These are phyloP conservation scores for Dasysyrphus albostriatus DNA, from an alignment of 2,888 invertebrate species.

Conservation along the genomic window DNA sequence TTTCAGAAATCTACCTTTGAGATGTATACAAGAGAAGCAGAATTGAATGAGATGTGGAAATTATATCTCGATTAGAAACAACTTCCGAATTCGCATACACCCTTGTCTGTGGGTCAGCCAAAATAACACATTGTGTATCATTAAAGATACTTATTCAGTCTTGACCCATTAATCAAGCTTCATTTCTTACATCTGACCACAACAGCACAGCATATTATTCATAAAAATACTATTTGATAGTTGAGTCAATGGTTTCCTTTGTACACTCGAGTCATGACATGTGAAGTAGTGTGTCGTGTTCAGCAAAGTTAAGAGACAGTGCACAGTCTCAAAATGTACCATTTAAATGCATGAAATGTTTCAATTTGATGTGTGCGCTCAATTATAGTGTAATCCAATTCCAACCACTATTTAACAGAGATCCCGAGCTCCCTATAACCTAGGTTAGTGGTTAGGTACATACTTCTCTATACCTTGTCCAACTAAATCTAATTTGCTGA, in stretches of 20 bases:
- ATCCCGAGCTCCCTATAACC: background rate
- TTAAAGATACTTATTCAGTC: slow-evolving; percentile 57
- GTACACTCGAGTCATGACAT: slow-evolving; percentile 34
- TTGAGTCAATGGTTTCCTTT: slow-evolving; percentile 6
- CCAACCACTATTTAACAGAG: slow-evolving; percentile 42
- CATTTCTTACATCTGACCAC: slow-evolving; percentile 41
- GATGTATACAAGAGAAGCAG: too few species aligned
- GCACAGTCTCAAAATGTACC: slow-evolving; percentile 57
- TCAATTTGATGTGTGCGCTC: slow-evolving; percentile 73
- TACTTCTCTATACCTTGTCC: background rate
- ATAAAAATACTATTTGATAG: background rate
- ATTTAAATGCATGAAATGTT: slow-evolving; percentile 75
- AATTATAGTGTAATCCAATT: slow-evolving; percentile 70
- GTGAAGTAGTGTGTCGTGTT: slow-evolving; percentile 17
- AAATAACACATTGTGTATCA: slow-evolving; percentile 41
- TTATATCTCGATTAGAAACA: too few species aligned
- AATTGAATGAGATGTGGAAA: too few species aligned
- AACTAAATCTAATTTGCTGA: slow-evolving; percentile 8
- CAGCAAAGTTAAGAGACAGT: slow-evolving; percentile 38
- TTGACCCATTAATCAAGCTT: slow-evolving; percentile 56
- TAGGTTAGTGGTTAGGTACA: background rate
- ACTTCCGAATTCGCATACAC: too few species aligned
- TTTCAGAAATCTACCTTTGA: too few species aligned
- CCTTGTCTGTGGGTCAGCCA: background rate
- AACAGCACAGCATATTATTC: background rate